phyloP scores from a whole-genome alignment of 2,113 vertebrate species.

The Salvator merianae region DNA sequence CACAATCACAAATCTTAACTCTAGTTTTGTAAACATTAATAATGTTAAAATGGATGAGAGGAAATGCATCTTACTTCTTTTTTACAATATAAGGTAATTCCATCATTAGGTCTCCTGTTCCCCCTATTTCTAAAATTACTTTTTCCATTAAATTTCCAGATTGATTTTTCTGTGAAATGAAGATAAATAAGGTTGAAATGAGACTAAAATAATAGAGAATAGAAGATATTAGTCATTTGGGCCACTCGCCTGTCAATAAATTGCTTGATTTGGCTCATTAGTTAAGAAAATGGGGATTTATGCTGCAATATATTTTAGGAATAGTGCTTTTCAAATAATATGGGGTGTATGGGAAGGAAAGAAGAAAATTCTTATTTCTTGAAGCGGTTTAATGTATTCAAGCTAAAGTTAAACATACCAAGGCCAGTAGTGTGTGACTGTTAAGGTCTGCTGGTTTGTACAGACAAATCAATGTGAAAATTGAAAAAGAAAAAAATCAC shows the following conservation, averaged over 20 bases:
- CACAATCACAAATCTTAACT: neutral
- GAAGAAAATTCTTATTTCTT: neutral
- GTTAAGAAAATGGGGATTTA: slow-evolving; percentile 36
- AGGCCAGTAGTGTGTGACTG: neutral
- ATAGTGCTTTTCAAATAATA: neutral
- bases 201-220: slow-evolving; percentile 23
- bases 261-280: slow-evolving; percentile 35
- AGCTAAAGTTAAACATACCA: neutral
- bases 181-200: slow-evolving; percentile 28
- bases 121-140: slow-evolving; percentile 19
- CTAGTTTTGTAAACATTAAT: neutral
- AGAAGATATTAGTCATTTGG: slow-evolving; percentile 25
- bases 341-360: neutral
- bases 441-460: neutral
- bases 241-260: slow-evolving; percentile 15
- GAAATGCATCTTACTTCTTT: neutral
- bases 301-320: slow-evolving; percentile 7
- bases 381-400: neutral
- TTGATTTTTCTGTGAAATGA: slow-evolving; percentile 27
- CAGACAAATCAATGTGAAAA: neutral
- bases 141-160: slow-evolving; percentile 13
- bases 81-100: slow-evolving; percentile 6
- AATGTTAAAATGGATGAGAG: neutral
- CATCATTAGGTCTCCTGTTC: slow-evolving; percentile 7
- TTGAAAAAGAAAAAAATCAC: neutral